Evolutionary conservation across 2,797 vertebrate species (phyloP).

Genomic region (Onychomys torridus): DNA sequence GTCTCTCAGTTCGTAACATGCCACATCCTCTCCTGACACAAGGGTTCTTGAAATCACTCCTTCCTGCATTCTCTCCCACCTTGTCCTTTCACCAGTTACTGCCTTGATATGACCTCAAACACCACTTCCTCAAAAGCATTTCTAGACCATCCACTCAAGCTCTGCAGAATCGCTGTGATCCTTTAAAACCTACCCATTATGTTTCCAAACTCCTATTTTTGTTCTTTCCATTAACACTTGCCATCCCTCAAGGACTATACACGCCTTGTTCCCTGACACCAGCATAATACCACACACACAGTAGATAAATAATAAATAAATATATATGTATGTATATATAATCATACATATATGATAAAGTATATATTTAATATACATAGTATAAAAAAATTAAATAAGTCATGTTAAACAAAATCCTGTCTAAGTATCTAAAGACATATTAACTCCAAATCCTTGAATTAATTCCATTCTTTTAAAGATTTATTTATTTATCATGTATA

Average conservation of each 20-base stretch:
- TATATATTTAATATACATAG: background rate
- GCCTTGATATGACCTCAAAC: background rate
- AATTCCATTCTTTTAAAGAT: slow-evolving; percentile 29
- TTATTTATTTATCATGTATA: too few relatives aligned
- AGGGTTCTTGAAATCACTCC: background rate
- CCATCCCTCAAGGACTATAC: background rate
- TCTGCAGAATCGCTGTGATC: background rate
- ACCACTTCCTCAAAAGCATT: background rate
- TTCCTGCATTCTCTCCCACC: background rate
- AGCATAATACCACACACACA: background rate
- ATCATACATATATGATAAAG: background rate
- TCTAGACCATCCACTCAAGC: background rate
- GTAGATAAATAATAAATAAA: background rate
- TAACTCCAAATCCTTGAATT: background rate
- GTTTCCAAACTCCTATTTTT: background rate
- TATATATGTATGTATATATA: background rate
- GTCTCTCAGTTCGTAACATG: background rate
- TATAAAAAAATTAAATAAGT: slow-evolving; percentile 1
- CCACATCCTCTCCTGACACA: background rate
- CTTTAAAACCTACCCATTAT: background rate
- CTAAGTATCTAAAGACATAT: background rate
- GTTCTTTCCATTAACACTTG: background rate
- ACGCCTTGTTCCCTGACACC: background rate
- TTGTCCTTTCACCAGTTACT: background rate
- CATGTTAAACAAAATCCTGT: slow-evolving; percentile 19